Evolutionary conservation across 2,888 invertebrate species (phyloP).

Genomic region (Chorisops tibialis): DNA sequence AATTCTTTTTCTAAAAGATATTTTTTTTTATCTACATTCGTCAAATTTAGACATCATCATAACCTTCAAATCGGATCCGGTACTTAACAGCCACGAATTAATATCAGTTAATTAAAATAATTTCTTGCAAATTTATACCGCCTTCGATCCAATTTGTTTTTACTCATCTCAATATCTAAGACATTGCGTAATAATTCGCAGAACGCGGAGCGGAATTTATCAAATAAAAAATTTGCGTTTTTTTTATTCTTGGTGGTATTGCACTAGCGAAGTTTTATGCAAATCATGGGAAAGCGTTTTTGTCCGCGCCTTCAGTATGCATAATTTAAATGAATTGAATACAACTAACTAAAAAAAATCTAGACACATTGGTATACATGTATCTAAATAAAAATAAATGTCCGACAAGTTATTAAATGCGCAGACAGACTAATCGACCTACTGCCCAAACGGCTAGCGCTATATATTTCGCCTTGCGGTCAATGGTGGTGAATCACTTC

Average conservation of each 20-base stretch:
- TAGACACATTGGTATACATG: background rate
- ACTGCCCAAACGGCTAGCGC: background rate
- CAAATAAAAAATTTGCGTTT: conserved; percentile 6
- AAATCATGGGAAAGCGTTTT: conserved; percentile 18
- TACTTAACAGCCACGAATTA: too few species aligned
- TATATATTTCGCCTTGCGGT: background rate
- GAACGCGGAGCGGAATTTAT: background rate
- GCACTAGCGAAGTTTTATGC: conserved; percentile 9
- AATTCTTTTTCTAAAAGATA: too few species aligned
- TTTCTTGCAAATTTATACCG: too few species aligned
- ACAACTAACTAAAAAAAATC: background rate
- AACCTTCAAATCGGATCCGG: too few species aligned
- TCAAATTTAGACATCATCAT: too few species aligned
- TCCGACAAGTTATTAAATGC: background rate
- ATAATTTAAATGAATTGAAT: background rate
- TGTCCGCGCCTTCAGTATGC: background rate
- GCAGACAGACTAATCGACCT: background rate
- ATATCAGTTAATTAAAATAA: too few species aligned
- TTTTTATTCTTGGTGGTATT: conserved; percentile 5
- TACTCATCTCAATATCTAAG: too few species aligned
- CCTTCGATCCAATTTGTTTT: too few species aligned
- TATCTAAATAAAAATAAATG: background rate
- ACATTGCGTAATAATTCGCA: conserved; percentile 9
- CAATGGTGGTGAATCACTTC: conserved; percentile 15
- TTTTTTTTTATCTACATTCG: too few species aligned